Evolutionary conservation across 1,140 invertebrate genomes (phyloP).

Genomic region (Halesus radiatus): DNA sequence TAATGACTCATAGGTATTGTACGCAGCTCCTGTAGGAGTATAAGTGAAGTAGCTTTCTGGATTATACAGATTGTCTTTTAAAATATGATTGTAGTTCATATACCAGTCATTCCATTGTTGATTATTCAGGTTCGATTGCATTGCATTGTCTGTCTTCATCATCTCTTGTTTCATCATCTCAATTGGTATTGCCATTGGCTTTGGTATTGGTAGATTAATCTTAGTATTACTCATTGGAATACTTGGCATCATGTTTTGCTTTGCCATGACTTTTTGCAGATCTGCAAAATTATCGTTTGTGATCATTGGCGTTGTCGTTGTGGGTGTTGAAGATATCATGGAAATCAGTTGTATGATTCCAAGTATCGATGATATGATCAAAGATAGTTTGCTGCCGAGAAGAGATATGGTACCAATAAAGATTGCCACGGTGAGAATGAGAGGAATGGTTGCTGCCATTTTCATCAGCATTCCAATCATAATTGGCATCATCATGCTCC

Average conservation of each 20-base stretch:
- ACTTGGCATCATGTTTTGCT: background rate
- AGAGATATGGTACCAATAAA: slow-evolving; percentile 60
- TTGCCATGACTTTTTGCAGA: slow-evolving; percentile 32
- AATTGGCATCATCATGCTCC: slow-evolving; percentile 59
- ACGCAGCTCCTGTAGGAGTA: background rate
- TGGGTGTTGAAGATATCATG: slow-evolving; percentile 32
- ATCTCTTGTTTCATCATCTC: slow-evolving; percentile 1
- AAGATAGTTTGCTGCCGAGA: slow-evolving; percentile 57
- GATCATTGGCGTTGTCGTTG: background rate
- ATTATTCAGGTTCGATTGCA: background rate
- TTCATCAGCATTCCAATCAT: slow-evolving; percentile 62
- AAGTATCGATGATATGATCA: slow-evolving; percentile 50
- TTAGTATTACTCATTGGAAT: background rate
- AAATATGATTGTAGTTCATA: background rate
- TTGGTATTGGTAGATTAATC: background rate
- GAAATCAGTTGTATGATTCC: slow-evolving; percentile 39
- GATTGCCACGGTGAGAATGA: slow-evolving; percentile 60
- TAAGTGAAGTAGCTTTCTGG: slow-evolving; percentile 22
- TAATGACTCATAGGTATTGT: background rate
- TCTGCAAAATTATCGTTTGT: slow-evolving; percentile 29
- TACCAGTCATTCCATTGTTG: background rate
- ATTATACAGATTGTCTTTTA: slow-evolving; percentile 23
- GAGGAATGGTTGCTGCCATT: slow-evolving; percentile 60
- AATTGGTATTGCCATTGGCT: slow-evolving; percentile 1
- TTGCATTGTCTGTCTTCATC: background rate